Conservation (phyloP, 2,888 invertebrate genomes). For the Melipona bicolor region DNA sequence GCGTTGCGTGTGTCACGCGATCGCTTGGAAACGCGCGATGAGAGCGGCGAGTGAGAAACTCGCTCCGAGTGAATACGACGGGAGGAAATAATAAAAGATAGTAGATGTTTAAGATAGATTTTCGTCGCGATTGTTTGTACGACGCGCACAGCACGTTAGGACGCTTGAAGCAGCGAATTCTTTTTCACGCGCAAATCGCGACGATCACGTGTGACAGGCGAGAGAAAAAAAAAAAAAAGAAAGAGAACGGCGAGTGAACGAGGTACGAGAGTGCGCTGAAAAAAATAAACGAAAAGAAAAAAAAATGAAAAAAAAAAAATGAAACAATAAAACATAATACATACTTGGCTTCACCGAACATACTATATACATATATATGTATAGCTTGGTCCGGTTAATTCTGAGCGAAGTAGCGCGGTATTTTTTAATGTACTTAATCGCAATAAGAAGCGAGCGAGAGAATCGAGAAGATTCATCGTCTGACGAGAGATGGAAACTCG, state of each 20-base stretch:
- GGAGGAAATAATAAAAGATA: constrained; percentile 5
- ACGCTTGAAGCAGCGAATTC: constrained; percentile 38
- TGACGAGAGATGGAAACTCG: constrained; percentile 1
- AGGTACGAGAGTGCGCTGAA: neutral
- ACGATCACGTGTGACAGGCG: constrained; percentile 21
- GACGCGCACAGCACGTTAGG: constrained; percentile 58
- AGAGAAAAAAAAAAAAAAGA: neutral
- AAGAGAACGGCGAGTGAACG: neutral
- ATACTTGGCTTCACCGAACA: constrained; percentile 68
- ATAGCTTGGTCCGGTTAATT: constrained; percentile 70
- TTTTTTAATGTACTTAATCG: constrained; percentile 80
- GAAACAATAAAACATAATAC: constrained; percentile 23
- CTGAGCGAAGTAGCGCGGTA: constrained; percentile 75
- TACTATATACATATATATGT: constrained; percentile 30
- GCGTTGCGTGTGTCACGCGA: constrained; percentile 18
- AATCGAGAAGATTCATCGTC: constrained; percentile 15
- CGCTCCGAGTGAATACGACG: constrained; percentile 5
- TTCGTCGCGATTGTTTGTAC: constrained; percentile 51
- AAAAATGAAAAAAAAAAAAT: constrained; percentile 1
- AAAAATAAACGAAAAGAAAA: constrained; percentile 5
- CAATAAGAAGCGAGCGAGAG: constrained; percentile 45
- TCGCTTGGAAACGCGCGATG: constrained; percentile 19
- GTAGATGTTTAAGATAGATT: constrained; percentile 35
- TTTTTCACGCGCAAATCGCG: constrained; percentile 45
- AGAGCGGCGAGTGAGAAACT: neutral